phyloP scores from a whole-genome alignment of 2,113 vertebrate species.

The Mobula hypostoma region DNA sequence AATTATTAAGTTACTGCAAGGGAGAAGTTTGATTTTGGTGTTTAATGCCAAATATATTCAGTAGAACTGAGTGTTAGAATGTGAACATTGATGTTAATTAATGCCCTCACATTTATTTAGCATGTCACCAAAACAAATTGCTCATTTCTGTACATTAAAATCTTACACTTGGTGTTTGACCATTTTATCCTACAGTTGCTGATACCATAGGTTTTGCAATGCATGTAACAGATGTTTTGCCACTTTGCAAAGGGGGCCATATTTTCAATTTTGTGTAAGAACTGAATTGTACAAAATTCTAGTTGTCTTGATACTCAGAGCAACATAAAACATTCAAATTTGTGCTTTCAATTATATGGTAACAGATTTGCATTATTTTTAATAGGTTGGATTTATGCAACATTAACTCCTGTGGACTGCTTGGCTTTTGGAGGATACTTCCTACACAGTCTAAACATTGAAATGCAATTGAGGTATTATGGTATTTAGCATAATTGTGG shows the following conservation, averaged over 20 bases:
- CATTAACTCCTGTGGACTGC: slow-evolving; percentile 91
- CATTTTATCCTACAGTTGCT: neutral
- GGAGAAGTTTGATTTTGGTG: too few species aligned
- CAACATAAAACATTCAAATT: neutral
- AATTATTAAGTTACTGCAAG: neutral
- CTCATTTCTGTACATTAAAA: neutral
- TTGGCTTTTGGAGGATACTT: slow-evolving; percentile 93
- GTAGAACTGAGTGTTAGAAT: too few species aligned
- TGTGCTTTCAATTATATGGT: neutral
- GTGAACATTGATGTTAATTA: too few species aligned
- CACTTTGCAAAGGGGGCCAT: neutral
- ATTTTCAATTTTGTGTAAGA: neutral
- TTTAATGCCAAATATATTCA: too few species aligned
- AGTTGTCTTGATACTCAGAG: neutral
- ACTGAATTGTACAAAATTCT: neutral
- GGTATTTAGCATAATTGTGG: neutral
- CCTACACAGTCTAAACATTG: slow-evolving; percentile 87
- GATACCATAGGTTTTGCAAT: too few species aligned
- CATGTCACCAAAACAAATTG: too few species aligned
- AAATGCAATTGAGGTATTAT: slow-evolving; percentile 94
- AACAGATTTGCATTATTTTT: slow-evolving; percentile 17
- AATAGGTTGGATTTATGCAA: slow-evolving; percentile 93
- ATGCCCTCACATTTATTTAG: too few species aligned
- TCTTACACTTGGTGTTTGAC: neutral
- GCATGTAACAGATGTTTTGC: neutral